Evolutionary conservation across 2,797 vertebrate species (phyloP), one percentile per base, ranked within the genome.

Genomic region (Amazona finschi): DNA sequence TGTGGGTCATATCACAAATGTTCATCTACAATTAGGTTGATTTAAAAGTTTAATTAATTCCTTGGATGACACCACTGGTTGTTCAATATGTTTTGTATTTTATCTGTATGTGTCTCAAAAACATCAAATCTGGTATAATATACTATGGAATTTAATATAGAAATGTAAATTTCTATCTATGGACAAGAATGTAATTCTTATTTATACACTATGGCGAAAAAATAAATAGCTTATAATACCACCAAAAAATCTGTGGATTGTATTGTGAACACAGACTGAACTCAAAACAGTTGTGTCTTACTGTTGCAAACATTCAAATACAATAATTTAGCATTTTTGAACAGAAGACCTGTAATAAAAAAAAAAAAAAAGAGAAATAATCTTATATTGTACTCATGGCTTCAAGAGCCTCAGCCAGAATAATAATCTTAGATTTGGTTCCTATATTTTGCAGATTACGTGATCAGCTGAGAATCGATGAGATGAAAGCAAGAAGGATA

Each of bases 1-100:
- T 28, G 11, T 7, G 43, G 20, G 2, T 30, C 58, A 2, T 31
- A 57, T 30, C 30, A 39, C 16, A 86, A 77, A 67, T 55, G 10
- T 46, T 46, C 3, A 7, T 41, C 36, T 57, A 31, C 20, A 66
- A 21, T 58, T 73, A 18, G 27, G 11, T 3, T 69, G 6, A 61
- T 57, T 3, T 36, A 82, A 75, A 6, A 47, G 6, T 52, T 69
- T 22, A 76, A 49, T 31, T 77, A 61, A 46, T 49, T 47, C 2
- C 25, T 73, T 0, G 2, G 13, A 39, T 53, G 4, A 31, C 0
- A 8, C 76, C 3, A 31, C 6, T 12, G 1, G 5, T 49, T 74
- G 7, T 70, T 76, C 57, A 4, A 20, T 19, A 9, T 8, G 1
- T 33, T 57, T 33, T 33, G 21, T 33, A 33, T 10, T 57, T 57